These are phyloP conservation scores for Ailuropoda melanoleuca DNA, from an alignment of 2,113 vertebrate genomes.

Conservation along the genomic window DNA sequence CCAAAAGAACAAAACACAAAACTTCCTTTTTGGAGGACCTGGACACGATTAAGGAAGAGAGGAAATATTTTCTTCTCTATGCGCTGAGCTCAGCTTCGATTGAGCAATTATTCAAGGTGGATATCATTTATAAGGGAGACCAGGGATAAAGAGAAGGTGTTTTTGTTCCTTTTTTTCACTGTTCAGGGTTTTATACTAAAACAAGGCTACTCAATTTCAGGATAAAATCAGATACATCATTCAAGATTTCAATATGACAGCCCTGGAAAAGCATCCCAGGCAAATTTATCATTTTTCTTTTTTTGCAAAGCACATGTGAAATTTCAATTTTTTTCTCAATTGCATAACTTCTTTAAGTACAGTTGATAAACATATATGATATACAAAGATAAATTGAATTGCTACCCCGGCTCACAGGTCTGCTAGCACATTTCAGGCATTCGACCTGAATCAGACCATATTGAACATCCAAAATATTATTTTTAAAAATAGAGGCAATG, in stretches of 20 bases:
- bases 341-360: not conserved
- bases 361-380: not conserved
- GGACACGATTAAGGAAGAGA: not conserved
- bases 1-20: not conserved
- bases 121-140: constrained; percentile 34
- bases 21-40: not conserved
- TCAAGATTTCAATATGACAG: constrained; percentile 28
- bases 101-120: constrained; percentile 49
- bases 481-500: not conserved
- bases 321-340: constrained; percentile 21
- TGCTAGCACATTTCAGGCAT: not conserved
- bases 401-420: not conserved
- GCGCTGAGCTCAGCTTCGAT: not conserved
- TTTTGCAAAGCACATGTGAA: constrained; percentile 11
- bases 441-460: not conserved
- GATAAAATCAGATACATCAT: constrained; percentile 12
- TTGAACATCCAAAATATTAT: not conserved
- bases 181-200: constrained; percentile 38
- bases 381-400: not conserved
- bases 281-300: constrained; percentile 29
- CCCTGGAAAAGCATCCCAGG: not conserved
- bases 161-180: not conserved
- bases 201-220: constrained; percentile 27
- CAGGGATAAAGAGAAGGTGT: not conserved
- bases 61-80: not conserved